Percentiles rank a stretch among this genome's conserved stretches.
Conservation (phyloP, 2,797 vertebrate species). For the Natrix natrix region DNA sequence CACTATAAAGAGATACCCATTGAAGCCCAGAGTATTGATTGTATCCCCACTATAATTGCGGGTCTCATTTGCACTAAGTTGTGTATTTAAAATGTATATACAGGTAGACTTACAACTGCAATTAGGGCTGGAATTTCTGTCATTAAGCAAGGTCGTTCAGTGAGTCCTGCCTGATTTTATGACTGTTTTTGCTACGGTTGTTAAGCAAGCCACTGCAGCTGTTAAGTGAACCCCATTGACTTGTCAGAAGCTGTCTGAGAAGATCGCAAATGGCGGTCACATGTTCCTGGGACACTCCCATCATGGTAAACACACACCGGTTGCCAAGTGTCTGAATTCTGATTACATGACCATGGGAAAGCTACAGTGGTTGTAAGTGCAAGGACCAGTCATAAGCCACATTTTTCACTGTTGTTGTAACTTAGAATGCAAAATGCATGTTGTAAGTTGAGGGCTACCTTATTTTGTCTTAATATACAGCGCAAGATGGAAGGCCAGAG, state of each 20-base stretch:
- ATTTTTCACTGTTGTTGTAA: not conserved
- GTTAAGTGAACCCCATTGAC: not conserved
- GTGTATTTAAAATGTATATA: not conserved
- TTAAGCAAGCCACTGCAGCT: not conserved
- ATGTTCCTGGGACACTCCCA: not conserved
- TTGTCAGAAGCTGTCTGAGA: not conserved
- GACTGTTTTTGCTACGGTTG: not conserved
- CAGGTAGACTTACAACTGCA: not conserved
- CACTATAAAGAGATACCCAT: not conserved
- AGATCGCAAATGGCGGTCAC: not conserved
- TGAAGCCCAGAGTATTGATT: not conserved
- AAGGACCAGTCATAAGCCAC: not conserved
- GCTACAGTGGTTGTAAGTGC: not conserved
- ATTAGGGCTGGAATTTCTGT: not conserved
- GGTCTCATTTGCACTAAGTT: not conserved
- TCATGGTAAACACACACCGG: not conserved
- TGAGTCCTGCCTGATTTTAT: not conserved
- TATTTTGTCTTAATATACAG: not conserved
- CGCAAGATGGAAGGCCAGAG: not conserved
- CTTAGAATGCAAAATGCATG: not conserved
- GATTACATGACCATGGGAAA: not conserved
- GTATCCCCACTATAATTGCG: not conserved
- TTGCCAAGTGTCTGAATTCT: not conserved
- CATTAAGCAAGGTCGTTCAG: not conserved
- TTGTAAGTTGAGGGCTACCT: not conserved